Base-by-base conservation (phyloP, 2,888 invertebrate species). In the Drosophila austrosaltans region DNA sequence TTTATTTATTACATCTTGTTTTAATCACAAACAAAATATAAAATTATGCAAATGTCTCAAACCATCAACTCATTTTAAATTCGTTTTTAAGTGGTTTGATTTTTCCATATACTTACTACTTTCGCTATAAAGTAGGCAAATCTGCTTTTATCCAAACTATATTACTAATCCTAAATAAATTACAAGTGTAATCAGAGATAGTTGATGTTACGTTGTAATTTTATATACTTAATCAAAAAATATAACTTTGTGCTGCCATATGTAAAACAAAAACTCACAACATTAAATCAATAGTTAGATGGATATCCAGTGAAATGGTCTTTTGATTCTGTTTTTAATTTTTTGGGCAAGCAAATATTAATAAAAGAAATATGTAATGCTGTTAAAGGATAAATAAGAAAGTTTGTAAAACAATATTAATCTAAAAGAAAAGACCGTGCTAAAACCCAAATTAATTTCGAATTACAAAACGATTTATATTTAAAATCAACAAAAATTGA, bases 321-420 rank as follows among this genome's bases (percentile, higher is more conserved):
- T 42, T 16, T 5, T 25, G 25, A 22, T 12, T 48, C 10, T 25
- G 22, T 68, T 42, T 73, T 72, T 65, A 63, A 36, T 8, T 2
- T 70, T 77, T 68, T 28, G 42, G 58, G 63, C 75, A 73, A 63
- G 20, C 69, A 65, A 69, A 65, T 48, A 28, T 4, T 3, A 28
- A 30, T 30, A 30, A 30, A 53, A 63, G 16, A 66, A 54, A 68
- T 68, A 78, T 81, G 83, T 78, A 77, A 80, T 67, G 77, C 69
- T 87, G 87, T 85, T 89, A 73, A 87, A 70, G 76, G 75, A 82
- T 88, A 82, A 74, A 80, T 78, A 69, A 74, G 74, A 89, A 87
- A 81, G 87, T 85, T 85, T 89, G 81, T 87, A 81, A 85, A 89
- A 85, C 85, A 79, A 87, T 73, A 84, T 85, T 89, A 74, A 81